Percentiles rank a stretch among this genome's conserved stretches.
phyloP scores from a whole-genome alignment of 2,888 invertebrate genomes.

The Drosophila affinis region DNA sequence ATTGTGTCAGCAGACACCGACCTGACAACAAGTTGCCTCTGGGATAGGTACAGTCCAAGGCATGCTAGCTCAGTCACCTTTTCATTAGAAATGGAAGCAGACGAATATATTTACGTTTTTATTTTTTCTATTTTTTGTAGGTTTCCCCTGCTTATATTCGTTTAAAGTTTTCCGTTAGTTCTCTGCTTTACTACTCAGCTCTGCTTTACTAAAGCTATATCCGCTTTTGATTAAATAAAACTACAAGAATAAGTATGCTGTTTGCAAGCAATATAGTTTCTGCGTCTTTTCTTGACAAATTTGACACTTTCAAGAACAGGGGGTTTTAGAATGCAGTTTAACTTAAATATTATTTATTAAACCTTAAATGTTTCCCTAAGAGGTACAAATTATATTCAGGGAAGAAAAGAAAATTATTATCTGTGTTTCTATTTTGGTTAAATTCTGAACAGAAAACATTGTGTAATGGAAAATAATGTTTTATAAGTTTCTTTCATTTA shows the following conservation, averaged over 20 bases:
- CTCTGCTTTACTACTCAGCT: not conserved
- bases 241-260: slow-evolving; percentile 12
- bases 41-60: slow-evolving; percentile 16
- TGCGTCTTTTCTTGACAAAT: slow-evolving; percentile 52
- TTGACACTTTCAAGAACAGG: slow-evolving; percentile 36
- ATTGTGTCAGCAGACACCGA: slow-evolving; percentile 73
- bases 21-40: slow-evolving; percentile 55
- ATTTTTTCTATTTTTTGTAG: slow-evolving; percentile 50
- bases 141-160: slow-evolving; percentile 10
- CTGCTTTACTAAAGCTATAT: slow-evolving; percentile 7
- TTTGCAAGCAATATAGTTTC: not conserved
- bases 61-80: slow-evolving; percentile 14
- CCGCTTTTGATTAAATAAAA: slow-evolving; percentile 19
- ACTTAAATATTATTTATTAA: slow-evolving; percentile 59
- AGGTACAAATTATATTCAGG: slow-evolving; percentile 32
- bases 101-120: slow-evolving; percentile 44
- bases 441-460: slow-evolving; percentile 4
- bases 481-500: too few relatives aligned
- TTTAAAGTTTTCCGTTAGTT: slow-evolving; percentile 1
- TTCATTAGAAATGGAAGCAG: slow-evolving; percentile 61
- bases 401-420: slow-evolving; percentile 14
- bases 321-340: slow-evolving; percentile 28
- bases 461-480: not conserved
- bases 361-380: slow-evolving; percentile 55
- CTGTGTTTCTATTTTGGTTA: not conserved